phyloP scores from a whole-genome alignment of 2,113 vertebrate species.

The Melanerpes aurifrons region DNA sequence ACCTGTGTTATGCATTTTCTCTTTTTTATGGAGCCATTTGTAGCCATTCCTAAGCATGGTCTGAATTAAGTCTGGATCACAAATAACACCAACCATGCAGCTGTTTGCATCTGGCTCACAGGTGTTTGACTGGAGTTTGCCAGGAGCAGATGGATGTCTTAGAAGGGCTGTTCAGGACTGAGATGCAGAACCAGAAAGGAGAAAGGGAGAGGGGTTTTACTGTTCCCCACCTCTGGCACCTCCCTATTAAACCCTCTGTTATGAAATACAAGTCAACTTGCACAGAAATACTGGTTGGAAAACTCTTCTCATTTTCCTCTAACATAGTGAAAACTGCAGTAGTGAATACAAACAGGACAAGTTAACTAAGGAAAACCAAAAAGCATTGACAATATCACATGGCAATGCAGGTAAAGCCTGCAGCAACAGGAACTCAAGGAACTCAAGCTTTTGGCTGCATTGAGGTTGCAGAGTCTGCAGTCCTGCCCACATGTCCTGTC shows the following conservation, averaged over 20 bases:
- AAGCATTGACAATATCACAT: background rate
- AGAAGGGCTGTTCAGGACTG: background rate
- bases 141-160: background rate
- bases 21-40: background rate
- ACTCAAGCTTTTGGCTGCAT: background rate
- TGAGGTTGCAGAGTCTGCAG: background rate
- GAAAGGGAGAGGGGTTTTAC: background rate
- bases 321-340: background rate
- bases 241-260: background rate
- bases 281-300: background rate
- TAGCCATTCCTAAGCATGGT: background rate
- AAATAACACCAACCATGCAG: background rate
- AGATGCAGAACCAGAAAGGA: background rate
- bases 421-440: background rate
- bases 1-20: conserved; percentile 2
- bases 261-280: background rate
- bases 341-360: background rate
- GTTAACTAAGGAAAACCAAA: background rate
- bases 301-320: background rate
- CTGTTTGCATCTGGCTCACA: conserved; percentile 51
- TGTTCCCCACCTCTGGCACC: background rate
- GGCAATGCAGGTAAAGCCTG: background rate
- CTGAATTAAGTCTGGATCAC: background rate
- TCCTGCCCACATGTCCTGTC: background rate
- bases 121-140: background rate